These are phyloP conservation scores for Phodopus roborovskii DNA, from an alignment of 2,113 vertebrate species.

Conservation along the genomic window DNA sequence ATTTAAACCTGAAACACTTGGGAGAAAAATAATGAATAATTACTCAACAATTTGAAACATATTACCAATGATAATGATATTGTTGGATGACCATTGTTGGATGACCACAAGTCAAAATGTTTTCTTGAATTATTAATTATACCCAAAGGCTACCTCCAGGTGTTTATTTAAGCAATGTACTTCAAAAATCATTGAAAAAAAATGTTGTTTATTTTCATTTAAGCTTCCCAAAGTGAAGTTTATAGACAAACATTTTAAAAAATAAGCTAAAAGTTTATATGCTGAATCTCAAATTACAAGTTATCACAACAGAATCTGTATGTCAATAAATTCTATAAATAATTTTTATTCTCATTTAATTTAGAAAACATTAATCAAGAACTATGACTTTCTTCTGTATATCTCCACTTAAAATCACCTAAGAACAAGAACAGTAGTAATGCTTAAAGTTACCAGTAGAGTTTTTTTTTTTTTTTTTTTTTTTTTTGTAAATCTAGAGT, in stretches of 20 bases:
- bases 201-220: constrained; percentile 34
- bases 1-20: neutral
- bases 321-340: neutral
- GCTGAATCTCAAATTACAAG: neutral
- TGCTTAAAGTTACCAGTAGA: neutral
- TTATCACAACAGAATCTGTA: neutral
- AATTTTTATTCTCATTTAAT: neutral
- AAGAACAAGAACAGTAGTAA: neutral
- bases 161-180: constrained; percentile 77
- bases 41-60: neutral
- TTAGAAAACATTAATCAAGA: neutral
- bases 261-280: neutral
- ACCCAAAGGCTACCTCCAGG: constrained; percentile 36
- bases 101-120: neutral
- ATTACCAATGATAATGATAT: neutral
- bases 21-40: neutral
- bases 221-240: neutral
- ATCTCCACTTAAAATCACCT: neutral
- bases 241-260: neutral
- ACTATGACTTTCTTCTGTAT: neutral
- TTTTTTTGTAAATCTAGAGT: neutral
- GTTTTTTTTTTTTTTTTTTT: constrained; percentile 33
- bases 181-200: constrained; percentile 57
- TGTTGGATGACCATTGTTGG: neutral
- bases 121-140: neutral